phyloP scores from a whole-genome alignment of 1,140 invertebrate species.

The Calycopis cecrops region DNA sequence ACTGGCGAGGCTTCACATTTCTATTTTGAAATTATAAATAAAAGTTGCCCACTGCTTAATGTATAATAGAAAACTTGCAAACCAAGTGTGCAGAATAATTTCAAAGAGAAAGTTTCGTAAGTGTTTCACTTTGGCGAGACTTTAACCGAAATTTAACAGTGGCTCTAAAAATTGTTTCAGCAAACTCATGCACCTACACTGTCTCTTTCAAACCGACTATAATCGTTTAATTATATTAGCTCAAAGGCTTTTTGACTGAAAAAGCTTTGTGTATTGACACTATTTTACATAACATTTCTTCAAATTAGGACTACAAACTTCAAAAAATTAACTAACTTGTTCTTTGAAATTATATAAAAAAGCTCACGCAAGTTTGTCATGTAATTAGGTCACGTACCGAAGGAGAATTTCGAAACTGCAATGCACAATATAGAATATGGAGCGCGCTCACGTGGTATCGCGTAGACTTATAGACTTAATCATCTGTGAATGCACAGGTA shows the following conservation, averaged over 20 bases:
- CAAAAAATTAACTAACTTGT: too few species aligned
- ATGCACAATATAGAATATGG: not conserved
- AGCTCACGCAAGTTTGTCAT: too few species aligned
- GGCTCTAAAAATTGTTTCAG: slow-evolving; percentile 11
- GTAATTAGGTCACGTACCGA: not conserved
- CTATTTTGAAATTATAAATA: too few species aligned
- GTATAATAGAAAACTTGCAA: slow-evolving; percentile 1
- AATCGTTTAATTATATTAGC: slow-evolving; percentile 1
- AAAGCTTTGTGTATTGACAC: too few species aligned
- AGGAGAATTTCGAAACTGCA: not conserved
- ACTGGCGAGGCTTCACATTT: too few species aligned
- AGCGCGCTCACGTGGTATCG: not conserved
- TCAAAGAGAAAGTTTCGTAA: slow-evolving; percentile 10
- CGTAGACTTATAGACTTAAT: too few species aligned
- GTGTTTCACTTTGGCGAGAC: slow-evolving; percentile 12
- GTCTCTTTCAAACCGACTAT: slow-evolving; percentile 2
- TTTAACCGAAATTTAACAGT: slow-evolving; percentile 12
- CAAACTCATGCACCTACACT: slow-evolving; percentile 8
- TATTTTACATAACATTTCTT: too few species aligned
- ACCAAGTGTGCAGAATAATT: slow-evolving; percentile 4
- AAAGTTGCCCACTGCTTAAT: not conserved
- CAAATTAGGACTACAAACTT: too few species aligned
- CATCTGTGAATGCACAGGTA: too few species aligned
- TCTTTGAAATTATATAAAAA: too few species aligned
- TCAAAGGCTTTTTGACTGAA: not conserved